Base-by-base conservation (phyloP, 2,888 invertebrate species). In the Eristalinus sepulchralis region DNA sequence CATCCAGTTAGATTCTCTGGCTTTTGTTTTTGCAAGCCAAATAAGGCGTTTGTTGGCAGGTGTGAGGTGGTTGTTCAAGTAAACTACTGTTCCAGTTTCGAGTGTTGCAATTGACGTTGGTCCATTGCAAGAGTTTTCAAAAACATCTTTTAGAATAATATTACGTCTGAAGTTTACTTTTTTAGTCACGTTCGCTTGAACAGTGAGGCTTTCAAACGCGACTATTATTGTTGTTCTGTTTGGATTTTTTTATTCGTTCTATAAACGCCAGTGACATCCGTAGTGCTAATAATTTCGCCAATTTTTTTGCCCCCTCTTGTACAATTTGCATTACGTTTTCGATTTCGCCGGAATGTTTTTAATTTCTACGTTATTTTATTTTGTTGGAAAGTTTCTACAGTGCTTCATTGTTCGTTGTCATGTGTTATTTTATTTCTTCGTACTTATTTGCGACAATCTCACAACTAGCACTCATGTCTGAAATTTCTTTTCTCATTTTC, bases 381-480 rank as follows among this genome's bases (percentile, higher is more conserved):
- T 27, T 3, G 5, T 27, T 27, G 27, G 27, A 27, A 27, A 27
- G 27, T 27, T 27, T 27, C 27, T 27, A 5, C 5, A 27, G 27
- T 27, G 64, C 11, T 59, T 75, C 57, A 39, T 75, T 75, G 75
- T 59, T 75, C 31, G 59, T 59, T 55, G 53, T 47, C 75, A 75
- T 66, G 34, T 27, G 31, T 10, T 75, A 24, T 22, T 66, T 66
- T 34, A 59, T 60, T 27, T 75, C 75, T 59, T 75, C 75, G n/a
- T 75, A 75, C 13, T 75, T 66, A 59, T 66, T 36, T 60, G 66
- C 75, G 11, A 66, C 13, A 47, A 75, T 66, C 13, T 75, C 75
- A 24, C 66, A 39, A 36, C 75, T 59, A 17, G 59, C 27, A 4
- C 66, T 75, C 17, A 67, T 67, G 2, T 66, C 66, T 0, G 59